A percentile compares a stretch with the other conserved stretches of the same genome.
phyloP scores from a whole-genome alignment of 2,797 vertebrate genomes.

The Parauchenoglanis punctatus region DNA sequence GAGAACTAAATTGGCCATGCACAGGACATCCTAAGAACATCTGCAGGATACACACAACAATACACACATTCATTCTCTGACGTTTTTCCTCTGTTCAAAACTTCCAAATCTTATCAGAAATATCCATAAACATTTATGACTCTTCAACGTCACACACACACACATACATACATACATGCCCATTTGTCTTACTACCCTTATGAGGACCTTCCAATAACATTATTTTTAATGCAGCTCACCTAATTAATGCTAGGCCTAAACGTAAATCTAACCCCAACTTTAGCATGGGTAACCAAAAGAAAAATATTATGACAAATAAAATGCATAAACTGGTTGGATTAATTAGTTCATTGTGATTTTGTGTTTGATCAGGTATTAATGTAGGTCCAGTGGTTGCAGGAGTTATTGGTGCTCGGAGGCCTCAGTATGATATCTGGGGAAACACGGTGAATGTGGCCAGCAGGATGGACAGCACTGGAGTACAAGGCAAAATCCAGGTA shows the following conservation, averaged over 20 bases:
- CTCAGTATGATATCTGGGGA: constrained; percentile 98
- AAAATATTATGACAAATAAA: background rate
- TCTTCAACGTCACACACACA: background rate
- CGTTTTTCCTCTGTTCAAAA: constrained; percentile 38
- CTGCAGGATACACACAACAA: constrained; percentile 48
- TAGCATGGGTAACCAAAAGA: background rate
- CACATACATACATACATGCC: background rate
- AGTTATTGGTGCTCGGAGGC: constrained; percentile 93
- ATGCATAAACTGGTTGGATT: no score
- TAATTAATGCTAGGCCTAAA: background rate
- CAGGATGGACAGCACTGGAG: constrained; percentile 96
- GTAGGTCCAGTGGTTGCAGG: constrained; percentile 95
- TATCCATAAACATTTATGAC: constrained; percentile 34
- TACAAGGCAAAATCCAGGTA: constrained; percentile 95
- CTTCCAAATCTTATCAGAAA: constrained; percentile 32
- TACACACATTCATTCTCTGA: constrained; percentile 42
- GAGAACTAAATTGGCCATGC: constrained; percentile 17
- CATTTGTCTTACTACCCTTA: background rate
- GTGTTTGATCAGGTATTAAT: constrained; percentile 85
- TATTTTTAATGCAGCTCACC: background rate
- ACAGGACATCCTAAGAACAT: constrained; percentile 56
- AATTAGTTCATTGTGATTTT: constrained; percentile 5
- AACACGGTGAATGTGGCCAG: constrained; percentile 98
- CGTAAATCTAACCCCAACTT: background rate
- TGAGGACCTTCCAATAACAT: background rate